These are phyloP conservation scores for Umimayanthus chanpuru DNA, from an alignment of 92 coral and sea anemone genomes.

Conservation along the genomic window DNA sequence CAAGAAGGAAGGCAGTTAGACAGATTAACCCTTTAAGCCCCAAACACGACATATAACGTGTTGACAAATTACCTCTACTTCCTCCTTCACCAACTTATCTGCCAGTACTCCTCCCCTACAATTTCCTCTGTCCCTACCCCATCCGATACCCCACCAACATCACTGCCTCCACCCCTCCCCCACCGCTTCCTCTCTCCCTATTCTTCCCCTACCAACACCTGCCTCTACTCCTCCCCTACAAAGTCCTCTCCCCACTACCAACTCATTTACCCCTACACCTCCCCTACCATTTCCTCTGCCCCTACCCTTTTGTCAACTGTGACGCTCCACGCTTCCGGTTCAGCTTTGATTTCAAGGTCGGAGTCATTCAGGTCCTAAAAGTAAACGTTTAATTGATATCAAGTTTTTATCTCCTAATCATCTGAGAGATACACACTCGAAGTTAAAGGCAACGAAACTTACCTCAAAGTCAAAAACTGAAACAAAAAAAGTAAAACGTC, in stretches of 20 bases:
- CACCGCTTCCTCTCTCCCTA: background rate
- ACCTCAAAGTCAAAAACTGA: slow-evolving; percentile 29
- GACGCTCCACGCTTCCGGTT: slow-evolving; percentile 97
- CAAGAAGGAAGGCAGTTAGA: no score
- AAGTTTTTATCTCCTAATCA: background rate
- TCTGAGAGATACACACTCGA: background rate
- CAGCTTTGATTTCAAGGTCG: slow-evolving; percentile 91
- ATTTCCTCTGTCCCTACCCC: no score
- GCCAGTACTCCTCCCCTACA: no score
- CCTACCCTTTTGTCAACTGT: slow-evolving; percentile 88
- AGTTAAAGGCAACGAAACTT: background rate
- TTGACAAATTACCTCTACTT: no score
- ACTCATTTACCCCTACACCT: background rate
- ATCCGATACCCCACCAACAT: no score
- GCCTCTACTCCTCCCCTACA: background rate
- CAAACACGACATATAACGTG: no score
- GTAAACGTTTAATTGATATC: slow-evolving; percentile 9
- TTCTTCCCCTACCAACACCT: background rate
- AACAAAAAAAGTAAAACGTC: background rate
- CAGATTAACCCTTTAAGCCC: no score
- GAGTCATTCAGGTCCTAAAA: slow-evolving; percentile 72
- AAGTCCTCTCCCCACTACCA: no score
- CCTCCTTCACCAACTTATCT: no score
- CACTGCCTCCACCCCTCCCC: no score
- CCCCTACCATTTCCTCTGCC: background rate